Evolutionary conservation across 2,797 vertebrate genomes (phyloP).

Genomic region (Microtus californicus): DNA sequence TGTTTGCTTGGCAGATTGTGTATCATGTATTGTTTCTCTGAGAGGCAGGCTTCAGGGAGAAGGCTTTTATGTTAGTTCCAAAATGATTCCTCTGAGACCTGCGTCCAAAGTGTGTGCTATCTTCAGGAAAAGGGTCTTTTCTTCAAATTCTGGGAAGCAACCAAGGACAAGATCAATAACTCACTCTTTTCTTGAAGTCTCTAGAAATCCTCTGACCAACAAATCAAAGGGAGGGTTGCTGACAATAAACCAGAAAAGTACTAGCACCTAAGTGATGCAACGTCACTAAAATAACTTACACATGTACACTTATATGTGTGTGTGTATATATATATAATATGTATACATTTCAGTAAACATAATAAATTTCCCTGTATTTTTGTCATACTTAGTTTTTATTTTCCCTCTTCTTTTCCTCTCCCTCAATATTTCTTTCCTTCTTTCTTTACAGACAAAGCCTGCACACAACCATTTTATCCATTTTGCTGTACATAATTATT

Average conservation of each 20-base stretch:
- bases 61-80: not conserved
- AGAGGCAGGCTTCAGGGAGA: not conserved
- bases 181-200: not conserved
- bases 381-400: not conserved
- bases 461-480: not conserved
- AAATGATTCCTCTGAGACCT: not conserved
- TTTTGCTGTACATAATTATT: not conserved
- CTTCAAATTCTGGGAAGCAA: not conserved
- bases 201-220: not conserved
- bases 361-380: not conserved
- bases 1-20: not conserved
- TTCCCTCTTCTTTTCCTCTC: not conserved
- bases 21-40: not conserved
- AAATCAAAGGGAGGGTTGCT: no score
- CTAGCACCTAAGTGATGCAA: not conserved
- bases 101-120: not conserved
- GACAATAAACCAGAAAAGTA: not conserved
- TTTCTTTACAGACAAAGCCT: not conserved
- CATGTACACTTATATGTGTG: not conserved
- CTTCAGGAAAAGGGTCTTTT: not conserved
- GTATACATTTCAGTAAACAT: not conserved
- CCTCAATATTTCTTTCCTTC: not conserved
- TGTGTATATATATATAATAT: not conserved
- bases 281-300: not conserved
- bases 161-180: not conserved